Evolutionary conservation across 2,797 vertebrate species (phyloP).

Genomic region (Onychomys arenicola): DNA sequence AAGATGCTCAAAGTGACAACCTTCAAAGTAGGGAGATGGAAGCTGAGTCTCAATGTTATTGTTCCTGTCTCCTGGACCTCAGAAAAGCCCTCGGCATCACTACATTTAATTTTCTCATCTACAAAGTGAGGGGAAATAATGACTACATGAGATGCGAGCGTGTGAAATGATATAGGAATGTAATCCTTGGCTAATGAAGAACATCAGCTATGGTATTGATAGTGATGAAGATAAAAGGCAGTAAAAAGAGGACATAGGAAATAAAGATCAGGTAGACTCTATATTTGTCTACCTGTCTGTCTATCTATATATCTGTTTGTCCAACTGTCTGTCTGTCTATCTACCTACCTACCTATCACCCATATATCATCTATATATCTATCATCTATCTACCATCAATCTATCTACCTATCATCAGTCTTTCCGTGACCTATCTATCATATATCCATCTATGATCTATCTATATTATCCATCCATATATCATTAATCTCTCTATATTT

Average conservation of each 20-base stretch:
- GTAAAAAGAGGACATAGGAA: background rate
- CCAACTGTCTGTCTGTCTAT: background rate
- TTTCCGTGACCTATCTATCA: background rate
- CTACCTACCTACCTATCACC: background rate
- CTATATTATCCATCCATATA: background rate
- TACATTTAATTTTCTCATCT: background rate
- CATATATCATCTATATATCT: background rate
- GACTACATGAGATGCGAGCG: background rate
- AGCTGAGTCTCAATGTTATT: background rate
- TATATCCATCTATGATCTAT: background rate
- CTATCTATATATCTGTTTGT: background rate
- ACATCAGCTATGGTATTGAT: background rate
- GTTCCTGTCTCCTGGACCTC: background rate
- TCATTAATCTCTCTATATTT: background rate
- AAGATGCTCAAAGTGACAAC: background rate
- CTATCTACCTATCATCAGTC: background rate
- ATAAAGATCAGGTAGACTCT: background rate
- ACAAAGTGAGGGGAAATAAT: constrained; percentile 20
- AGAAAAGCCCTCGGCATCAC: background rate
- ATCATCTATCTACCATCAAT: background rate
- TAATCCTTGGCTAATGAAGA: background rate
- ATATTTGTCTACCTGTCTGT: background rate
- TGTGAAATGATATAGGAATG: background rate
- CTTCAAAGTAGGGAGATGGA: background rate
- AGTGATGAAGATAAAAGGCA: background rate